Base-by-base conservation (phyloP, 2,888 invertebrate genomes). In the Cheilosia scutellata region DNA sequence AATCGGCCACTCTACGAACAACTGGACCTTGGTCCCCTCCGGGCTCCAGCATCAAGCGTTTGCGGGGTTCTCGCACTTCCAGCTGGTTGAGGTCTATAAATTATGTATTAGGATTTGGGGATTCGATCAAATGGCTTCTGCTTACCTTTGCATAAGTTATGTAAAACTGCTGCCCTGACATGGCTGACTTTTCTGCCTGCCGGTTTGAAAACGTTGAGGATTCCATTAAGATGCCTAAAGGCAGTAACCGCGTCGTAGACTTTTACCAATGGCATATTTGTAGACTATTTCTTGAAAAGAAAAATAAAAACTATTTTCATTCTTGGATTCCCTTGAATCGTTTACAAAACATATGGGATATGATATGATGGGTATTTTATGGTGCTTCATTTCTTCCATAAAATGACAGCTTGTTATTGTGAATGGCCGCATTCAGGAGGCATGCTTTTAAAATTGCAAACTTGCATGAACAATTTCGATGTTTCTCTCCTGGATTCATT, bases 201-300 rank as follows among this genome's bases (percentile, higher is more conserved):
- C 13, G 97, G 96, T 91, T 98, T 98, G 89, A 96, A 97, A 13
- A 97, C 93, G 91, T 96, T 96, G 82, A 97, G 93, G 6, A 97
- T 90, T 31, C 97, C 97, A 92, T 95, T 96, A 66, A 98, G 90
- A 33, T 93, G 90, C 88, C 94, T 95, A 93, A 94, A 97, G 3
- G 95, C 94, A 47, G 93, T 89, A 44, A 93, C 93, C 3, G 96
- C 95, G 89, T 94, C 92, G 16, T 90, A 90, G 0, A 91, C 89
- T 68, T 91, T 92, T 27, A 86, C 89, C 1, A 91, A 74, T 0
- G 90, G 62, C 92, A 92, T 92, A 33, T n/a, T 44, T 20, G 27
- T n/a, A 2, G 9, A 40, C 0, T 49, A 31, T 6, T 49, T 49
- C 7, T 33, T 13, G 0, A 13, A 16, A 27, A 27, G 5, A n/a